phyloP scores from a whole-genome alignment of 2,888 invertebrate species.

The Halictus ligatus region DNA sequence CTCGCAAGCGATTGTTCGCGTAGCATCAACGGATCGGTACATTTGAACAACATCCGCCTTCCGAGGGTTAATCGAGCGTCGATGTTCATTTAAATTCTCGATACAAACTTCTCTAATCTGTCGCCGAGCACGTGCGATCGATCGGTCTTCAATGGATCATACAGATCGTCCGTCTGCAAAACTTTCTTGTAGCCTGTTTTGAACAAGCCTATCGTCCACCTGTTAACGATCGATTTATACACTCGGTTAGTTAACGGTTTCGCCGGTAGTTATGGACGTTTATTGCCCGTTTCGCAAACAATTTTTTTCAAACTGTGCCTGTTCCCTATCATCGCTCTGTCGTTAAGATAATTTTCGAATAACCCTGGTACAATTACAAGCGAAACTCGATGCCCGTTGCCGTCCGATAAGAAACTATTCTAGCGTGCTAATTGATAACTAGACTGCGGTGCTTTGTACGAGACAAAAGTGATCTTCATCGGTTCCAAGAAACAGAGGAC shows the following conservation, averaged over 20 bases:
- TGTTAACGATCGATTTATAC: slow-evolving; percentile 76
- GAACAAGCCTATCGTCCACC: slow-evolving; percentile 92
- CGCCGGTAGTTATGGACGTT: neutral
- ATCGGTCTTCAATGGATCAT: slow-evolving; percentile 89
- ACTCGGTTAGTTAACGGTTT: neutral
- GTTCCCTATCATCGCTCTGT: neutral
- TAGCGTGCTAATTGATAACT: no score
- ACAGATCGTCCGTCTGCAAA: slow-evolving; percentile 90
- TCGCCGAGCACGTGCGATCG: slow-evolving; percentile 89
- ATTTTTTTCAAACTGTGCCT: neutral
- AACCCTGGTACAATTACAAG: no score
- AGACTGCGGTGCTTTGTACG: no score
- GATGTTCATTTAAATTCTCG: neutral
- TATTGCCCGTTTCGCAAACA: neutral
- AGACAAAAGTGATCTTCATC: no score
- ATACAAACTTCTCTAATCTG: slow-evolving; percentile 87
- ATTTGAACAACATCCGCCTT: neutral
- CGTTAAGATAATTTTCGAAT: neutral
- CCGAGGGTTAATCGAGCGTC: neutral
- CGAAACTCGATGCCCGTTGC: neutral
- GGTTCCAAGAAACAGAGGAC: no score
- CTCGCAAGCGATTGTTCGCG: neutral
- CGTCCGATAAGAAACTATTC: neutral
- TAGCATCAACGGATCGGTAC: neutral
- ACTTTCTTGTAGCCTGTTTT: slow-evolving; percentile 90